A percentile compares a stretch with the other conserved stretches of the same genome.
Evolutionary conservation across 2,888 invertebrate species (phyloP).

Genomic region (Cheilosia soror): DNA sequence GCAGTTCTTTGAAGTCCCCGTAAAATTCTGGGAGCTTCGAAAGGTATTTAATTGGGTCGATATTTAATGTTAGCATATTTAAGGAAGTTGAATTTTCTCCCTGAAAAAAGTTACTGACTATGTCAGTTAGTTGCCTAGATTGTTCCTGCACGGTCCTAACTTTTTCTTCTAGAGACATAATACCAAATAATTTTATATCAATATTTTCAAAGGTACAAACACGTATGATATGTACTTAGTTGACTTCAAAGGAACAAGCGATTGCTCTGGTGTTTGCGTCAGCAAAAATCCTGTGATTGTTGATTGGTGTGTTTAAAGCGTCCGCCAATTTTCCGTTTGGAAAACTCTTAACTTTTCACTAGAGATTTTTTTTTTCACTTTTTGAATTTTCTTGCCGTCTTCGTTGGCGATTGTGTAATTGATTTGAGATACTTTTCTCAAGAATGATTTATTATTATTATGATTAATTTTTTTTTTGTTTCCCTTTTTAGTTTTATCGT

Average conservation of each 20-base stretch:
- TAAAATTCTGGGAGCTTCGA: constrained; percentile 33
- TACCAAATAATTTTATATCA: background rate
- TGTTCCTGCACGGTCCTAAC: background rate
- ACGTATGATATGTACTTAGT: background rate
- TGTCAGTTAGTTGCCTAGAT: constrained; percentile 13
- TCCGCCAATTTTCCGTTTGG: too few relatives aligned
- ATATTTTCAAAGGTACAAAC: background rate
- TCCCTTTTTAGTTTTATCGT: background rate
- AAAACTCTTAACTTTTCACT: too few relatives aligned
- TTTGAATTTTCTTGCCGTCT: too few relatives aligned
- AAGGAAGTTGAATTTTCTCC: background rate
- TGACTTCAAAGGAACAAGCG: background rate
- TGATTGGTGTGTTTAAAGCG: too few relatives aligned
- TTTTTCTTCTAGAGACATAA: constrained; percentile 4
- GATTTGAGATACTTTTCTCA: too few relatives aligned
- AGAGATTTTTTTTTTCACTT: too few relatives aligned
- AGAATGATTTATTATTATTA: too few relatives aligned
- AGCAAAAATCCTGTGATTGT: too few relatives aligned
- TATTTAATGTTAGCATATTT: constrained; percentile 21
- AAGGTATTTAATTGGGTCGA: constrained; percentile 32
- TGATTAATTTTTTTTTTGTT: background rate
- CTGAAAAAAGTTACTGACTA: constrained; percentile 1
- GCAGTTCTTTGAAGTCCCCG: constrained; percentile 23
- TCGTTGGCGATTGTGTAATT: too few relatives aligned
- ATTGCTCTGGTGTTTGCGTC: too few relatives aligned